These are phyloP conservation scores for Alethe diademata DNA, from an alignment of 2,113 vertebrate genomes.

Conservation along the genomic window DNA sequence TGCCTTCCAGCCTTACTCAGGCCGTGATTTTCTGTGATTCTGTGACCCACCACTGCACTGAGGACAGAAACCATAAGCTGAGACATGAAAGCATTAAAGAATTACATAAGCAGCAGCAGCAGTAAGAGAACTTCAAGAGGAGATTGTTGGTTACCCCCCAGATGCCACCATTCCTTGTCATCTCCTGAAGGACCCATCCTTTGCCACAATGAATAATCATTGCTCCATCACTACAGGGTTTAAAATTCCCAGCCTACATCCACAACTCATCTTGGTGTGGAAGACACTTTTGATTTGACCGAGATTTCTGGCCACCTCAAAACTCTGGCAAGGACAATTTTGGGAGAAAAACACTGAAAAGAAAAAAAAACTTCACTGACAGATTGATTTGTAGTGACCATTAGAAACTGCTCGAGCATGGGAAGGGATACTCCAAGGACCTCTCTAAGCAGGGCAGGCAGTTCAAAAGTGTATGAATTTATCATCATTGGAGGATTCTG, in stretches of 20 bases:
- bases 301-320: neutral
- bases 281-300: neutral
- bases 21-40: neutral
- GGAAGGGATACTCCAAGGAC: conserved; percentile 9
- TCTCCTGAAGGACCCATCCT: neutral
- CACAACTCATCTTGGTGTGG: neutral
- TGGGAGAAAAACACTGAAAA: neutral
- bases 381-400: conserved; percentile 47
- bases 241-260: neutral
- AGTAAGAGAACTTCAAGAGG: neutral
- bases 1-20: neutral
- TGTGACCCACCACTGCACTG: neutral
- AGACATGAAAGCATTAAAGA: neutral
- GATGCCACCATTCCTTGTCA: neutral
- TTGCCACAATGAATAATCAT: neutral
- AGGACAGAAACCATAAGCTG: fast-evolving
- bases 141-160: neutral
- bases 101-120: neutral
- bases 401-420: conserved; percentile 15
- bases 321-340: neutral
- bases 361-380: neutral
- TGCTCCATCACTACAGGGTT: neutral
- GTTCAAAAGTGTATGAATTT: conserved; percentile 39
- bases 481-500: neutral
- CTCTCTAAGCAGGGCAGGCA: neutral